phyloP scores from a whole-genome alignment of 1,140 invertebrate genomes.

The Drosophila melanogaster region DNA sequence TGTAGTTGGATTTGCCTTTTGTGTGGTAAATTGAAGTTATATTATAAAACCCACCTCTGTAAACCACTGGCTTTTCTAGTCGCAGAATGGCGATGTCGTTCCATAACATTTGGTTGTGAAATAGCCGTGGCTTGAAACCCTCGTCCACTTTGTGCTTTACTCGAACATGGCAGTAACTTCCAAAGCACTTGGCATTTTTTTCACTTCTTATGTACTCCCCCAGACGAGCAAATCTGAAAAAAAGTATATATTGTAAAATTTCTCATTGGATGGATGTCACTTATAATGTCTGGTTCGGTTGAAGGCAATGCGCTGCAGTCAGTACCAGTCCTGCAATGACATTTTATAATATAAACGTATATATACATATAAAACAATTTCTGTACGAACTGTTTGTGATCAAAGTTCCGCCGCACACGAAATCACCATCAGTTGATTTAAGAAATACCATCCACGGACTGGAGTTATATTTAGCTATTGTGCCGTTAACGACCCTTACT shows the following conservation, averaged over 20 bases:
- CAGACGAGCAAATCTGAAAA: not conserved
- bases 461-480: not conserved
- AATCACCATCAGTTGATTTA: not conserved
- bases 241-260: too few relatives aligned
- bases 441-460: constrained; percentile 6
- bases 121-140: not conserved
- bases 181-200: not conserved
- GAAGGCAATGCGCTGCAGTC: constrained; percentile 18
- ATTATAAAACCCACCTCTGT: constrained; percentile 1
- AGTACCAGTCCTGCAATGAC: constrained; percentile 4
- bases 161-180: constrained; percentile 1
- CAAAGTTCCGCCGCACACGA: constrained; percentile 4
- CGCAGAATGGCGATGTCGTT: constrained; percentile 22
- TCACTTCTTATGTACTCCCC: constrained; percentile 16
- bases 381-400: constrained; percentile 2
- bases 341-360: too few relatives aligned
- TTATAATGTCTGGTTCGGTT: not conserved
- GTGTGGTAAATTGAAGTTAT: too few relatives aligned
- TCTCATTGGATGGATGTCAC: not conserved
- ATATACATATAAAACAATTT: too few relatives aligned
- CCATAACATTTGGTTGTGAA: not conserved
- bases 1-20: too few relatives aligned
- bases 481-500: not conserved
- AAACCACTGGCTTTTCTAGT: not conserved
- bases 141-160: not conserved